phyloP scores from a whole-genome alignment of 2,888 invertebrate genomes.

The Heliconius ethilla region DNA sequence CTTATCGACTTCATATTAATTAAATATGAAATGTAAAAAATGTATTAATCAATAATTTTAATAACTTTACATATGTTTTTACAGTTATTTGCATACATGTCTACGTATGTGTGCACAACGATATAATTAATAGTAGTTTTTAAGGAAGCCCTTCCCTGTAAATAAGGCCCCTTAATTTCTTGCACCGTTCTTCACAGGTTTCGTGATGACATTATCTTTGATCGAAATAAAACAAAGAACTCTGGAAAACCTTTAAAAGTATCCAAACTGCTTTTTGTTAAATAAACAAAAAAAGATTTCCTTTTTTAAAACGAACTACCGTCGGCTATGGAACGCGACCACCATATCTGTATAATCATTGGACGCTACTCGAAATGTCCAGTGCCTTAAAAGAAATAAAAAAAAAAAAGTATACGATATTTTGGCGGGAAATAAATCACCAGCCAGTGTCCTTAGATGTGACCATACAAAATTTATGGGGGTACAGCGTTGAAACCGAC shows the following conservation, averaged over 20 bases:
- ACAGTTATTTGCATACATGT: not conserved
- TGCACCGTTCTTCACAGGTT: constrained; percentile 45
- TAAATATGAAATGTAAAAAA: constrained; percentile 5
- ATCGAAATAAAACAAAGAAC: constrained; percentile 61
- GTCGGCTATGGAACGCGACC: constrained; percentile 71
- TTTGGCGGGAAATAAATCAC: constrained; percentile 82
- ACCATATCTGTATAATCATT: constrained; percentile 77
- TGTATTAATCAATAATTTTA: constrained; percentile 1
- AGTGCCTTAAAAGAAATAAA: constrained; percentile 64
- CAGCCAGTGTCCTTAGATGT: constrained; percentile 62
- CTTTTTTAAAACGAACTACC: constrained; percentile 74
- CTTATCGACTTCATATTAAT: constrained; percentile 23
- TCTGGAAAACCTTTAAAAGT: constrained; percentile 55
- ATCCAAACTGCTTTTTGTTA: constrained; percentile 64
- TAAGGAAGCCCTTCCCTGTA: not conserved
- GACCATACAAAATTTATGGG: constrained; percentile 78
- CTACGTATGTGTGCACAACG: not conserved
- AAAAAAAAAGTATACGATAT: constrained; percentile 66
- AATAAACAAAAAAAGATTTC: constrained; percentile 57
- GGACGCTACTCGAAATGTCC: constrained; percentile 78
- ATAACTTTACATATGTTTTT: not conserved
- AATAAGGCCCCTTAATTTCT: constrained; percentile 29
- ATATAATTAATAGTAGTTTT: too few relatives aligned
- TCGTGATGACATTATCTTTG: constrained; percentile 64
- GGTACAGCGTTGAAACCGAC: constrained; percentile 63